phyloP scores from a whole-genome alignment of 2,797 vertebrate species.

The Decapterus maruadsi region DNA sequence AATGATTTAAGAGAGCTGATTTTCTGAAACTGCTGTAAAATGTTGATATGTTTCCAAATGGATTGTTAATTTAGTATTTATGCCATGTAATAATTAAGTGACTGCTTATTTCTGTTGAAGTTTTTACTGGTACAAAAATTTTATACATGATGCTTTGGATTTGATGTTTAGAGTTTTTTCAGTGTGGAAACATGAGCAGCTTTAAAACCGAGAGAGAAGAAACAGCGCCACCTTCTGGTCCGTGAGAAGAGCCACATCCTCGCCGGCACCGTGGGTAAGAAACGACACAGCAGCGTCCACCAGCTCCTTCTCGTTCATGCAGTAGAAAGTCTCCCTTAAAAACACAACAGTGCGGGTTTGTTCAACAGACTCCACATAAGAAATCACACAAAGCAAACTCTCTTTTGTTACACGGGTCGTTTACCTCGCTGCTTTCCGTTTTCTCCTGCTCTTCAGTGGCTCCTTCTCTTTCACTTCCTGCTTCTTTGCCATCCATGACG shows the following conservation, averaged over 20 bases:
- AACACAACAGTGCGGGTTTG: not conserved
- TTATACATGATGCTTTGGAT: not conserved
- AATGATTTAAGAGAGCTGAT: not conserved
- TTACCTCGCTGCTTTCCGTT: conserved; percentile 61
- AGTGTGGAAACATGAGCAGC: too few relatives aligned
- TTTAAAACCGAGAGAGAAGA: not conserved
- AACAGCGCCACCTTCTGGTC: conserved; percentile 59
- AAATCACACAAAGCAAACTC: not conserved
- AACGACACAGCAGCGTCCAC: conserved; percentile 67
- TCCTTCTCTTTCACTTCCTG: conserved; percentile 29
- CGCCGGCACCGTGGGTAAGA: conserved; percentile 20
- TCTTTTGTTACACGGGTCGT: not conserved
- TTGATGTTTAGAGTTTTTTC: not conserved
- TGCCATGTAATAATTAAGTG: not conserved
- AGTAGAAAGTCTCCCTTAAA: conserved; percentile 72
- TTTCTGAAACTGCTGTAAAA: not conserved
- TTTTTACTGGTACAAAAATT: not conserved
- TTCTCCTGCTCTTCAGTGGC: conserved; percentile 52
- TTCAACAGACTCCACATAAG: accelerated
- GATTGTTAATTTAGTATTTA: not conserved
- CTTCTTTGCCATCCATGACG: conserved; percentile 75
- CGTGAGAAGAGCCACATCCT: not conserved
- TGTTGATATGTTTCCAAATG: not conserved
- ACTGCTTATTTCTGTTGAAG: not conserved
- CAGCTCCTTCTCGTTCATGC: conserved; percentile 84